Evolutionary conservation across 2,888 invertebrate genomes (phyloP), one percentile per base, ranked within the genome.

Genomic region (Gisinianus flammeolus): DNA sequence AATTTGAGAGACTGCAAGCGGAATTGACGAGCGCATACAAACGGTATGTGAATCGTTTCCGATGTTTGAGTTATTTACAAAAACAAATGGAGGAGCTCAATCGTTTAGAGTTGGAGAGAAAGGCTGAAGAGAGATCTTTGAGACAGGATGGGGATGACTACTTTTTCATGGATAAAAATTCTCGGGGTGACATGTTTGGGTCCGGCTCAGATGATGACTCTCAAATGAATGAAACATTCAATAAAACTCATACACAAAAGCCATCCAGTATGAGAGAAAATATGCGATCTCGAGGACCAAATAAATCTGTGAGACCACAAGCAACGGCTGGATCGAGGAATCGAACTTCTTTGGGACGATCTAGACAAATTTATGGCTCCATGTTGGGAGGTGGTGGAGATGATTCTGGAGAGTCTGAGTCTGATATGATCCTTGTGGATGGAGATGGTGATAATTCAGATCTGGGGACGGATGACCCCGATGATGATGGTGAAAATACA

Each of bases 31-130:
- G 91, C 81, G 89, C 97, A 26, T 97, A 97, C 88, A 92, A 93
- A 56, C 92, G 93, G 85, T 99, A 97, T 88, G 92, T 98, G 83
- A 89, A 93, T 73, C 92, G 96, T 76, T 93, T 95, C 87, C 92
- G 97, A 73, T 94, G 95, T 85, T 90, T 97, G 67, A 92, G 95
- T 83, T 95, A 94, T 78, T 88, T 99, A 73, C 96, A 96, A 86
- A 93, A 93, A 78, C 92, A 94, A 85, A 91, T 96, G 84, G 93
- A 93, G 83, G 92, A 96, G 81, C 90, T 93, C 33, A 94, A 95
- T 85, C 90, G 91, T 79, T 89, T 90, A 0, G 95, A 96, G 86
- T 91, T 92, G 26, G 93, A 94, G 88, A 91, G 92, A 79, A 91
- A 92, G 75, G 80, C 82, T 70, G 92, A 92, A 86, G 92, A 92